phyloP scores from a whole-genome alignment of 2,888 invertebrate species.

The Oithona nana region DNA sequence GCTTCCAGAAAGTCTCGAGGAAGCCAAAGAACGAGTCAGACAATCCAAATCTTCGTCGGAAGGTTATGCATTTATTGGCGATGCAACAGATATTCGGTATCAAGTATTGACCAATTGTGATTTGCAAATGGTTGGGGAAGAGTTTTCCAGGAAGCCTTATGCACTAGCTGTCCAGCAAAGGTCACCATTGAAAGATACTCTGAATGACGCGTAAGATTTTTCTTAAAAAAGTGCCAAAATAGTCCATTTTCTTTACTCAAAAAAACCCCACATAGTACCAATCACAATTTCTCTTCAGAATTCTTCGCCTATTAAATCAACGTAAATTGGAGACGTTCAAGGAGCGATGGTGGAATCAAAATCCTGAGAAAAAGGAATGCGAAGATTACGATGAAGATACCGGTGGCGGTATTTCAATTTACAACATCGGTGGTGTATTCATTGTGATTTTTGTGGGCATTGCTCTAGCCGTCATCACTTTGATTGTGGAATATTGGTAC shows the following conservation, averaged over 20 bases:
- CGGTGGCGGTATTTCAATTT: constrained; percentile 88
- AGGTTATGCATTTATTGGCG: constrained; percentile 72
- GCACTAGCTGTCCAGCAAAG: constrained; percentile 93
- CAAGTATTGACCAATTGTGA: constrained; percentile 63
- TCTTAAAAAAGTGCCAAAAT: not conserved
- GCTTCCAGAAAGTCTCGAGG: constrained; percentile 55
- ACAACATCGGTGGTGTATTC: constrained; percentile 91
- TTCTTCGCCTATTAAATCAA: constrained; percentile 77
- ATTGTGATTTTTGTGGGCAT: constrained; percentile 93
- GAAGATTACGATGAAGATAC: constrained; percentile 69
- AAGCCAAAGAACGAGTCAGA: constrained; percentile 54
- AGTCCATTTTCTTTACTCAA: not conserved
- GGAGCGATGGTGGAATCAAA: constrained; percentile 89
- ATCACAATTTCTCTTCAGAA: constrained; percentile 38
- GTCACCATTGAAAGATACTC: constrained; percentile 76
- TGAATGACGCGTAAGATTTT: constrained; percentile 68
- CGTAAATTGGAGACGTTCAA: constrained; percentile 78
- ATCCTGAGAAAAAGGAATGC: constrained; percentile 52
- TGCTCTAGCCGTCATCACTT: constrained; percentile 67
- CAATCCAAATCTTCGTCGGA: constrained; percentile 46
- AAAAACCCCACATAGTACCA: not conserved
- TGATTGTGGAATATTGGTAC: constrained; percentile 88
- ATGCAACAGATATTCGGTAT: constrained; percentile 77
- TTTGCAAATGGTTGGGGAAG: constrained; percentile 78
- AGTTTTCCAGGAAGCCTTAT: constrained; percentile 91